Conservation (phyloP, 2,797 vertebrate species). For the Buphagus erythrorhynchus region DNA sequence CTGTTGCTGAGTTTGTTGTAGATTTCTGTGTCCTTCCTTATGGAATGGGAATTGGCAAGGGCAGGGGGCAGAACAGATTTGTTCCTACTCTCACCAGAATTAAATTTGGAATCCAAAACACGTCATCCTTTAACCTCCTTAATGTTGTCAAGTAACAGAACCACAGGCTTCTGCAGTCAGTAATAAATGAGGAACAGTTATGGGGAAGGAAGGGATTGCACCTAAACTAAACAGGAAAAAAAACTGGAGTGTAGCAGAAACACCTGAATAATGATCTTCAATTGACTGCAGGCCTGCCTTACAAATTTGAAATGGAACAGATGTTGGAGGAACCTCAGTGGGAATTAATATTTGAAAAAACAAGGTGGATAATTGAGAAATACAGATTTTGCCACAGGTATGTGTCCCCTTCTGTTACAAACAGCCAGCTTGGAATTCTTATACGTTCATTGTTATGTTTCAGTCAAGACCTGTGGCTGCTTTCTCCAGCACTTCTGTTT, state of each 20-base stretch:
- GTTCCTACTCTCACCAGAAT: not conserved
- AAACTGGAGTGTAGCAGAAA: not conserved
- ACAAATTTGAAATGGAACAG: constrained; percentile 89
- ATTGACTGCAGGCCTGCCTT: constrained; percentile 87
- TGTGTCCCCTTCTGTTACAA: not conserved
- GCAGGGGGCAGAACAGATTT: not conserved
- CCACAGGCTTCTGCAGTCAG: not conserved
- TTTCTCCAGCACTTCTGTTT: constrained; percentile 8
- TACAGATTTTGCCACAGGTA: constrained; percentile 89
- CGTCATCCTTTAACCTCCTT: not conserved
- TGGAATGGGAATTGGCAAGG: not conserved
- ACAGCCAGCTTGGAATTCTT: not conserved
- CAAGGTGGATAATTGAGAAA: constrained; percentile 93
- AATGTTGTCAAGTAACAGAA: not conserved
- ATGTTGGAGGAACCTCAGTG: constrained; percentile 89
- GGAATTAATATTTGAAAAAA: constrained; percentile 89
- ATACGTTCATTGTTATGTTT: not conserved
- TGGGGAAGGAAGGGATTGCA: not conserved
- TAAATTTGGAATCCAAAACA: not conserved
- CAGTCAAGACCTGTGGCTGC: not conserved
- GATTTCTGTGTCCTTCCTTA: not conserved
- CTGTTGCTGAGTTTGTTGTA: not conserved
- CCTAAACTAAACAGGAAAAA: not conserved
- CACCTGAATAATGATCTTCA: not conserved
- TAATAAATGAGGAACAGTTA: not conserved